Evolutionary conservation across 2,113 vertebrate species (phyloP), one percentile per base, ranked within the genome.

Genomic region (Helogale parvula): DNA sequence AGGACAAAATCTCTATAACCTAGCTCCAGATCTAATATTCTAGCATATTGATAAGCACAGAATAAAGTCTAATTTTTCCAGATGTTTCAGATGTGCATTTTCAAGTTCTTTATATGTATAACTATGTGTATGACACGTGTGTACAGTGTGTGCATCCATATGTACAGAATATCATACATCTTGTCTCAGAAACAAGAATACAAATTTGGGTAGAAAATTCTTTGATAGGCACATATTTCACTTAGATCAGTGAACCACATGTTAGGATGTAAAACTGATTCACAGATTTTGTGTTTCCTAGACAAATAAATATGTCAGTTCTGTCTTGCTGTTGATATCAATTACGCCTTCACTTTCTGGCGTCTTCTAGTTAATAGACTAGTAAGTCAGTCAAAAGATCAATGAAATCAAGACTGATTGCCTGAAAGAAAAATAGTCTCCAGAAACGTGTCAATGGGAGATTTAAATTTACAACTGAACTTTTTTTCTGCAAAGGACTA

Each of bases 331-430:
- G 27, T 57, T 60, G 25, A 71, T 82, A 76, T 50, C 68, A 33
- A 57, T 65, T 79, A 35, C 8, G 41, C 31, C 9, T 69, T 23
- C 12, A 94, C 60, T 72, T 95, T 87, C 85, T 69, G 87, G 10
- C 76, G 74, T n/a, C 79, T 96, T 79, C 71, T 65, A 33, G 27
- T 9, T 76, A 93, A 88, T n/a, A 96, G 66, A 66, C 71, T 68
- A 92, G 13, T 50, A 77, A 82, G 57, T 86, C 60, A 92, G 84
- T 94, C n/a, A 90, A 68, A 89, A 41, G 29, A 86, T 65, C 60
- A 96, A 94, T 60, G 87, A 82, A 94, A 90, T 87, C 7, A 90
- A 93, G n/a, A 63, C 3, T 29, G 71, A 83, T 11, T 11, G 45
- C 33, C 52, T 94, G n/a, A 76, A 69, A 57, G 79, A 76, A 92